Evolutionary conservation across 2,113 vertebrate species (phyloP).

Genomic region (Brienomyrus brachyistius): DNA sequence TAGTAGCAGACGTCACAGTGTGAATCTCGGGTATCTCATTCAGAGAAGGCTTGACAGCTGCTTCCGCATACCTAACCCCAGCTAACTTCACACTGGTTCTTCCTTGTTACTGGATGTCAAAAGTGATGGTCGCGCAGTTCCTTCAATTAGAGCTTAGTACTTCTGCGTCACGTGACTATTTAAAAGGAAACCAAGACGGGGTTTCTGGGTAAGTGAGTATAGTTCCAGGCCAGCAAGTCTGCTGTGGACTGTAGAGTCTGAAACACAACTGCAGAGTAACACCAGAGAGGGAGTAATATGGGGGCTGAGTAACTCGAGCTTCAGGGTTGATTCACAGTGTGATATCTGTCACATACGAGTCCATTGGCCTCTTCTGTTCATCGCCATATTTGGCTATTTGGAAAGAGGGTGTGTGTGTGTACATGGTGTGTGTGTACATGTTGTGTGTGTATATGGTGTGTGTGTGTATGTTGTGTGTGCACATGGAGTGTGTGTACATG

Average conservation of each 20-base stretch:
- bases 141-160: neutral
- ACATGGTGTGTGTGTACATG: too few species aligned
- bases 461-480: neutral
- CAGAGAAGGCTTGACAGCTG: neutral
- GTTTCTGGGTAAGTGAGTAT: neutral
- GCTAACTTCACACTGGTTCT: neutral
- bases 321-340: neutral
- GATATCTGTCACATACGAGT: neutral
- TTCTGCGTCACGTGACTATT: neutral
- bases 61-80: neutral
- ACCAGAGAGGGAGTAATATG: neutral
- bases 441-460: neutral
- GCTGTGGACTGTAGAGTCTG: neutral
- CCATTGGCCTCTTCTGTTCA: neutral
- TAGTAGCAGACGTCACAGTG: neutral
- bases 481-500: too few species aligned
- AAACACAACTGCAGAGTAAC: neutral
- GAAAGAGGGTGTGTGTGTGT: neutral
- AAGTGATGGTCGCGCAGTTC: neutral
- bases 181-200: neutral
- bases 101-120: neutral
- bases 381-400: neutral
- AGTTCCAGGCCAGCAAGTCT: neutral
- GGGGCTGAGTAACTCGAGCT: neutral
- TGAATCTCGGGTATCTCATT: neutral